A percentile compares a stretch with the other conserved stretches of the same genome.
phyloP scores from a whole-genome alignment of 2,888 invertebrate species.

The Trichogramma evanescens region DNA sequence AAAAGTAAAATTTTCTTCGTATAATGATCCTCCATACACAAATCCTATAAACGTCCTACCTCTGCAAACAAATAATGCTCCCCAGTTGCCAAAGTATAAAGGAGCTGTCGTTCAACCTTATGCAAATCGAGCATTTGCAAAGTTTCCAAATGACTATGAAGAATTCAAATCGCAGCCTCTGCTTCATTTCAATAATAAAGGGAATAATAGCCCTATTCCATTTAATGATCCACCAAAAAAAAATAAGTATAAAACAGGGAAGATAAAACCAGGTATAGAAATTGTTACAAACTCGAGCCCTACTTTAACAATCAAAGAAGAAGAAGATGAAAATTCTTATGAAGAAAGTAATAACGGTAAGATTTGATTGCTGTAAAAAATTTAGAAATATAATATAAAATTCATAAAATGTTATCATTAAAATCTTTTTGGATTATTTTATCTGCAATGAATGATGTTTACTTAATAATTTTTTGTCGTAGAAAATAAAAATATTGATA shows the following conservation, averaged over 20 bases:
- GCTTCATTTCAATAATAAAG: conserved; percentile 32
- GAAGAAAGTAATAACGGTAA: conserved; percentile 19
- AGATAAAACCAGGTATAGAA: conserved; percentile 38
- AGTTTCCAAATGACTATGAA: conserved; percentile 30
- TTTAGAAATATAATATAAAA: no score
- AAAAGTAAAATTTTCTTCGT: conserved; percentile 12
- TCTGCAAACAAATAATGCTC: conserved; percentile 26
- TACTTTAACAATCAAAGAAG: conserved; percentile 26
- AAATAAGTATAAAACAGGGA: conserved; percentile 15
- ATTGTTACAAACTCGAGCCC: conserved; percentile 37
- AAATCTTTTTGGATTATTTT: no score
- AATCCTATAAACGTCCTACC: conserved; percentile 30
- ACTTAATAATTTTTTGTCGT: neutral
- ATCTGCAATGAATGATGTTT: no score
- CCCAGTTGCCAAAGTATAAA: conserved; percentile 25
- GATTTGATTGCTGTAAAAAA: neutral
- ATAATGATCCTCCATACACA: conserved; percentile 20
- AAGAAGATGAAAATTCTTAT: conserved; percentile 18
- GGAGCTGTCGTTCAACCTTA: conserved; percentile 25
- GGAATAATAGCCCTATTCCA: neutral
- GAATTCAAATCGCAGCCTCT: conserved; percentile 37
- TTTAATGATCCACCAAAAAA: neutral
- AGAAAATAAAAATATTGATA: conserved; percentile 6
- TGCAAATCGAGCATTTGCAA: conserved; percentile 16
- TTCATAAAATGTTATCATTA: neutral